Percentiles rank a stretch among this genome's conserved stretches.
phyloP scores from a whole-genome alignment of 2,113 vertebrate species.

The Eleginops maclovinus region DNA sequence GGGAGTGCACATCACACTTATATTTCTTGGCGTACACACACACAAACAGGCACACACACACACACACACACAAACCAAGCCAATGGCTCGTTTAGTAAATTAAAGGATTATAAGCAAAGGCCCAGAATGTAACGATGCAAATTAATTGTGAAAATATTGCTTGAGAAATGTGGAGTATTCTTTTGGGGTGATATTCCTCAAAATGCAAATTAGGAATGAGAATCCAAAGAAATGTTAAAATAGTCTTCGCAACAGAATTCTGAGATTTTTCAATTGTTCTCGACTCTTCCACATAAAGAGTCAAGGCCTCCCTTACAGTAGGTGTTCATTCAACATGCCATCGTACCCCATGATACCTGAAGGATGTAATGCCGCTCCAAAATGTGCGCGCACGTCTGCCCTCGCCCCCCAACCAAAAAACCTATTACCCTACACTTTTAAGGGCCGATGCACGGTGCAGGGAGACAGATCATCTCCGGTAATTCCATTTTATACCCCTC shows the following conservation, averaged over 20 bases:
- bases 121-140: constrained; percentile 1
- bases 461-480: constrained; percentile 77
- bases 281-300: neutral
- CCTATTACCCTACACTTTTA: constrained; percentile 78
- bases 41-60: constrained; percentile 23
- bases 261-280: neutral
- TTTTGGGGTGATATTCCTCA: neutral
- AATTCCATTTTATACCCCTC: constrained; percentile 82
- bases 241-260: neutral
- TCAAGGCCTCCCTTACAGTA: neutral
- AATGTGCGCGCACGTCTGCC: constrained; percentile 61
- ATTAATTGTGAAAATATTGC: constrained; percentile 15
- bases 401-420: constrained; percentile 59
- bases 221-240: neutral
- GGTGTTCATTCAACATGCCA: constrained; percentile 21
- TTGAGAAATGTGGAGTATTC: neutral
- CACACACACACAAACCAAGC: constrained; percentile 14
- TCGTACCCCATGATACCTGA: constrained; percentile 47
- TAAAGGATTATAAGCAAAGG: constrained; percentile 31
- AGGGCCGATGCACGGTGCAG: constrained; percentile 66
- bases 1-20: constrained; percentile 33
- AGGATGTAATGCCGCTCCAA: constrained; percentile 60
- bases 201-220: neutral
- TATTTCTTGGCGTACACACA: constrained; percentile 16
- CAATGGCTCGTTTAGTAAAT: constrained; percentile 43